phyloP scores from a whole-genome alignment of 2,797 vertebrate species.

The Myotis daubentonii region DNA sequence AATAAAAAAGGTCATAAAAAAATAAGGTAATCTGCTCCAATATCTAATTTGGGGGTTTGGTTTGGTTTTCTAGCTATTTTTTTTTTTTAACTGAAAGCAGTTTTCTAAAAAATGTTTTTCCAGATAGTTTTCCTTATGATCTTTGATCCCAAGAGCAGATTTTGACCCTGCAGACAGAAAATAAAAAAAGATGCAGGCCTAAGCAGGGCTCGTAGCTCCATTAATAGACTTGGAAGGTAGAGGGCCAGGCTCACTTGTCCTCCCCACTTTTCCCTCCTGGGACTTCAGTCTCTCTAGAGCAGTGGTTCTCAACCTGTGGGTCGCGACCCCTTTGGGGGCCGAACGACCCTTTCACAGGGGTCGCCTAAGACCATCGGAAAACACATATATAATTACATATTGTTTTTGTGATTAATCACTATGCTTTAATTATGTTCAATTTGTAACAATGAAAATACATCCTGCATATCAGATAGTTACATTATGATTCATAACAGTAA shows the following conservation, averaged over 20 bases:
- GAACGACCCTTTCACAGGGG: no score
- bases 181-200: not conserved
- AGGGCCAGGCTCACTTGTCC: not conserved
- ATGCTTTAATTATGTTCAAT: no score
- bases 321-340: no score
- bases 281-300: not conserved
- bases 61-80: conserved; percentile 63
- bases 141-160: not conserved
- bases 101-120: conserved; percentile 45
- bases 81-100: not conserved
- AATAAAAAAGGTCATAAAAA: not conserved
- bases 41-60: conserved; percentile 68
- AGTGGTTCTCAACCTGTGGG: no score
- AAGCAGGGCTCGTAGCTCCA: no score
- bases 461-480: no score
- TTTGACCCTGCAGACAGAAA: not conserved
- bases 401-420: no score
- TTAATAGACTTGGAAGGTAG: not conserved
- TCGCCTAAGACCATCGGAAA: no score
- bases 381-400: no score
- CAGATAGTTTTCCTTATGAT: not conserved
- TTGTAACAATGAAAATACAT: no score
- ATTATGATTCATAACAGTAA: no score
- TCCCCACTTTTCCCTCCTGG: accelerated
- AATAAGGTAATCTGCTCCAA: conserved; percentile 49